A percentile compares a stretch with the other conserved stretches of the same genome.
These are phyloP conservation scores for Bombylius discolor DNA, from an alignment of 2,888 invertebrate genomes.

Conservation along the genomic window DNA sequence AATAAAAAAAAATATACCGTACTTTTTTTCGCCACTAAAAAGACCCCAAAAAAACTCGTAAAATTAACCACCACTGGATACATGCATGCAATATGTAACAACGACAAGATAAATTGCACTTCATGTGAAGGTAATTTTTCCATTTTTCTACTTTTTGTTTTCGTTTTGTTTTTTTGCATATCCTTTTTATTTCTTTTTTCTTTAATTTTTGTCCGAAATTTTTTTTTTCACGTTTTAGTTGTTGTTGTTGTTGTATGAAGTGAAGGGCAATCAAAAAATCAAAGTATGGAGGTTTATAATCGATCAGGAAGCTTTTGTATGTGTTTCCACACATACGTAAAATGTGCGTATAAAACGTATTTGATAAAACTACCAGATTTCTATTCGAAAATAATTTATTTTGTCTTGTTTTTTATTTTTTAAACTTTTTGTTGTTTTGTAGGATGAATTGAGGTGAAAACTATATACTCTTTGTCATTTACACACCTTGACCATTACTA, in stretches of 20 bases:
- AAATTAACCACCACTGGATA: slow-evolving; percentile 4
- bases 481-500: no score
- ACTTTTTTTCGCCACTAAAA: neutral
- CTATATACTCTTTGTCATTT: no score
- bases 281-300: neutral
- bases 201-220: no score
- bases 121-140: slow-evolving; percentile 12
- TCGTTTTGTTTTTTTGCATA: neutral
- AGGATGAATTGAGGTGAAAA: no score
- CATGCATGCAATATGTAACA: slow-evolving; percentile 5
- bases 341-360: no score
- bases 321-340: no score
- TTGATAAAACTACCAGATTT: no score
- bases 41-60: neutral
- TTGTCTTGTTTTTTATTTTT: no score
- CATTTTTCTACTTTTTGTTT: neutral
- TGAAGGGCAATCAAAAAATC: neutral
- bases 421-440: no score
- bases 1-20: no score
- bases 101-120: slow-evolving; percentile 13
- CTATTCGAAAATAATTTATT: no score
- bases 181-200: neutral
- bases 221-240: neutral
- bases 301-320: no score
- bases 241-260: neutral